These are phyloP conservation scores for Staurois parvus DNA, from an alignment of 2,797 vertebrate genomes.

Conservation along the genomic window DNA sequence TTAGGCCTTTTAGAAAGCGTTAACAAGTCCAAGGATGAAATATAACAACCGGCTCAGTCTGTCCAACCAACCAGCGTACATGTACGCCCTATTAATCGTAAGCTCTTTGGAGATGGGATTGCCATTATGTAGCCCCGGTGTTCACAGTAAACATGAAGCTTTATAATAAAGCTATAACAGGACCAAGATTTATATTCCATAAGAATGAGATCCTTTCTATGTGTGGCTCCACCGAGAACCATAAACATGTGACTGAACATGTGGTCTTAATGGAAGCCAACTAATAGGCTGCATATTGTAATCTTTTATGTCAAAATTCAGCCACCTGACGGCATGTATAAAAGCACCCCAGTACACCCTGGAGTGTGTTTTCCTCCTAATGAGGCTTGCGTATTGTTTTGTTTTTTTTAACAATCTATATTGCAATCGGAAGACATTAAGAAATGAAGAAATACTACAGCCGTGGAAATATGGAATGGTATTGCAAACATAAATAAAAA, in stretches of 20 bases:
- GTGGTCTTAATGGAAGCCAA: slow-evolving; percentile 50
- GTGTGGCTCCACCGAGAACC: slow-evolving; percentile 39
- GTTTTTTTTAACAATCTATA: slow-evolving; percentile 34
- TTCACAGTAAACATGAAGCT: slow-evolving; percentile 19
- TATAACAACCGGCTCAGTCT: not conserved
- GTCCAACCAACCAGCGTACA: not conserved
- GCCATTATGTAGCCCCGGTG: slow-evolving; percentile 17
- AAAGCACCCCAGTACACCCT: slow-evolving; percentile 37
- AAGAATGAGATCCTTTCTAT: slow-evolving; percentile 31
- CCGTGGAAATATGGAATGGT: slow-evolving; percentile 51
- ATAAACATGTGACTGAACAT: slow-evolving; percentile 56
- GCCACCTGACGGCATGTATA: slow-evolving; percentile 53
- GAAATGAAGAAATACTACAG: slow-evolving; percentile 40
- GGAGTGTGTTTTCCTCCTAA: slow-evolving; percentile 53
- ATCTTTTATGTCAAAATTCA: slow-evolving; percentile 47
- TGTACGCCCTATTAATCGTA: slow-evolving; percentile 38
- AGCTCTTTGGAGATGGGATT: slow-evolving; percentile 38
- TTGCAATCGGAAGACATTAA: slow-evolving; percentile 40
- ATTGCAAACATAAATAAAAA: slow-evolving; percentile 18
- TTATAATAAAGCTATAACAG: slow-evolving; percentile 44
- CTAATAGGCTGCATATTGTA: slow-evolving; percentile 47
- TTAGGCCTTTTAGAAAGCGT: slow-evolving; percentile 18
- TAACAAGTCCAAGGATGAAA: slow-evolving; percentile 3
- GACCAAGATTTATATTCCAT: slow-evolving; percentile 44
- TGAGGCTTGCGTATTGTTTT: slow-evolving; percentile 43